Evolutionary conservation across 2,113 vertebrate genomes (phyloP), one percentile per base, ranked within the genome.

Genomic region (Chlorodrepanis virens): DNA sequence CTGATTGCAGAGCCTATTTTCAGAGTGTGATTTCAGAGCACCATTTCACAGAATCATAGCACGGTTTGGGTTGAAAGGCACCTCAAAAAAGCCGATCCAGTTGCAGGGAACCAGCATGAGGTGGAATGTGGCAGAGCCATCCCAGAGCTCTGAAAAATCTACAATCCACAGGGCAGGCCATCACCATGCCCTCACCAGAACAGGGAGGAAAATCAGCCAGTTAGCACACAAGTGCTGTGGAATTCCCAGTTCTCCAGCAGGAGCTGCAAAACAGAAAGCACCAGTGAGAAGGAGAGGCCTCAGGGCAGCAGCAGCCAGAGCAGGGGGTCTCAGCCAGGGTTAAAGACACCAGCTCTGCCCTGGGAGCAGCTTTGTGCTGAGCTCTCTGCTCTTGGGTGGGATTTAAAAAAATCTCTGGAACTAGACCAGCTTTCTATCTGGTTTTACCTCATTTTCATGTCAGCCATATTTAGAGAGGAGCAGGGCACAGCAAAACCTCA

Each of bases 1-100:
- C 12, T 31, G 14, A 35, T 29, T 14, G 1, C 42, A 29, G 42
- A 29, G 14, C 11, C 9, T 11, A 2, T 50, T 42, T 24, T 49
- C 61, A 11, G 29, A 54, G 29, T 20, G 1, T 8, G 7, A 19
- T 50, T 12, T 6, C 45, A 25, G 35, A 33, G 17, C 12, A 11
- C 8, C 3, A 42, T 35, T 17, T 35, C 53, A 17, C 22, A 44
- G 45, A 33, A 37, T 14, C 22, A 8, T 39, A 33, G 39, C 64
- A n/a, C 0, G 1, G 33, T 39, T n/a, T 39, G 63, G 22, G 27
- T 28, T 1, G 0, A 25, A 37, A 39, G 14, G 47, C 19, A 5
- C 28, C 54, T 78, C 47, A 20, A 20, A 71, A 42, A 31, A 61
- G 22, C 39, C 54, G 19, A 4, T 2, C 20, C 14, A 5, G 25